Evolutionary conservation across 2,888 invertebrate genomes (phyloP), one percentile per base, ranked within the genome.

Genomic region (Thera obeliscata): DNA sequence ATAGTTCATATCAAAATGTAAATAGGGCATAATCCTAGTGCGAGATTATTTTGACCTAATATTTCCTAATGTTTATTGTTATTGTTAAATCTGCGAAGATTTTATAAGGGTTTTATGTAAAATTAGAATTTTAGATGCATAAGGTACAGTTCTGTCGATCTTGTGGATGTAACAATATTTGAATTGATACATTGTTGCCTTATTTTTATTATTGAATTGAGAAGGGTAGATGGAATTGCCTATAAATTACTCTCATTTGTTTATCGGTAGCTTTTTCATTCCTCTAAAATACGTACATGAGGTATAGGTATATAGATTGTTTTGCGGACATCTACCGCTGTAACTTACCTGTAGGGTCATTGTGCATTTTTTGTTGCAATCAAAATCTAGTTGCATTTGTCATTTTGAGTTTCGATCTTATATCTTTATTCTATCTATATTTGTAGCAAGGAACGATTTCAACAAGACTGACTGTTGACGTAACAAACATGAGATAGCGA

Each of bases 201-300:
- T 90, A 87, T 79, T 84, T 82, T 72, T 61, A 66, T 56, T 56
- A 79, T 71, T 68, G 64, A 75, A 65, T 71, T 64, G 71, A 71
- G 71, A 79, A 78, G 82, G 80, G 79, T 85, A 77, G 73, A 78
- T 76, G 84, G 82, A 85, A 86, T 86, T 85, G 83, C 80, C 84
- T 82, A 78, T 67, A 61, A 58, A 56, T 74, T 76, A 76, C 76
- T 62, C 59, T 81, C 75, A 70, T 72, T 73, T 74, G 71, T 78
- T 76, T 74, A 77, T 78, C 78, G 77, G 67, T 73, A 71, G 71
- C 72, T 72, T 72, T 79, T 81, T 80, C 77, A 83, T 82, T 80
- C 78, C 78, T 78, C 80, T 67, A 68, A 49, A 49, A 22, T 66
- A 61, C 43, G 46, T 61, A 66, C 54, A 12, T 60, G 22, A 74